Evolutionary conservation across 2,113 vertebrate species (phyloP), one percentile per base, ranked within the genome.

Genomic region (Orientallactaga bullata): DNA sequence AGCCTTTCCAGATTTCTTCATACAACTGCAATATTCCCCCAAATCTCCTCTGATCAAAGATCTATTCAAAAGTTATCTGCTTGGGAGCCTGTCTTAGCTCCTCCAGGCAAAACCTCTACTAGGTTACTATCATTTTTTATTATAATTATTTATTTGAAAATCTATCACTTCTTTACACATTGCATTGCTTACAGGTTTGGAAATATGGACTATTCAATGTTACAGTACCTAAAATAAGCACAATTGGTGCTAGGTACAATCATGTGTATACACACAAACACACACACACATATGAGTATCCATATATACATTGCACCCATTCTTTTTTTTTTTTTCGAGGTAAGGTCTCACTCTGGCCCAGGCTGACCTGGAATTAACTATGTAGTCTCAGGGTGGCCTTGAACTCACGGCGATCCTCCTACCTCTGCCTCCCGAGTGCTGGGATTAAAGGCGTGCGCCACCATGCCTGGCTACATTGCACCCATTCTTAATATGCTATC

Each of bases 121-220:
- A 11, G 60, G 66, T n/a, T 39, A 61, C 24, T 39, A 30, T 55
- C 28, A 18, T 24, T 51, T 87, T 78, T 88, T 39, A 39, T 63
- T 85, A 3, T 63, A 80, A 89, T 68, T 65, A 78, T 58, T 86
- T 63, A 47, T 60, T 89, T 89, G 32, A 93, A 74, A 92, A 65
- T 51, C 71, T 87, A 24, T 79, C n/a, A 79, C 9, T 9, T 47
- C 26, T 51, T 42, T 35, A 24, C 10, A 90, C 21, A 35, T 51
- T 6, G 28, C 61, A 21, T 85, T 83, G 35, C 77, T 72, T 20
- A 73, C 80, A 26, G 4, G 3, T 1, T 28, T 9, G 11, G 13
- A 16, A 51, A 11, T 63, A 5, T 11, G 35, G 2, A 26, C 71
- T 83, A 58, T 16, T 79, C 20, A 66, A 47, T 78, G 84, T 74